Conservation (phyloP, 2,797 vertebrate species). For the Myotis vivesi region DNA sequence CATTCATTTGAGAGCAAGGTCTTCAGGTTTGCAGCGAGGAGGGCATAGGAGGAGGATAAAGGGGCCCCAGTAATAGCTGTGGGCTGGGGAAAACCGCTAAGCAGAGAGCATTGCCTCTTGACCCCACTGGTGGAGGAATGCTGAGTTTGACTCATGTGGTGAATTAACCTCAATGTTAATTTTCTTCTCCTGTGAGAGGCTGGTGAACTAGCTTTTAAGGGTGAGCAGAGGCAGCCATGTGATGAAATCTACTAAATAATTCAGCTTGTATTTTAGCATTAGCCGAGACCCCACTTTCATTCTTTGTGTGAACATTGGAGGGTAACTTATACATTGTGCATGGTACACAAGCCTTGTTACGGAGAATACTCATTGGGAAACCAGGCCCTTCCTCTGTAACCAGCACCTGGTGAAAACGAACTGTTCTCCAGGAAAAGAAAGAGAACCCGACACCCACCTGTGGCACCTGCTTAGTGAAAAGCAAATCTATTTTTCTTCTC, state of each 20-base stretch:
- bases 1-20: not conserved
- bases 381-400: not conserved
- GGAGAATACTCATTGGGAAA: not conserved
- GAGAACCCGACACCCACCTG: not conserved
- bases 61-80: not conserved
- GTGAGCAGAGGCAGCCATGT: not conserved
- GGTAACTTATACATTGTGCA: not conserved
- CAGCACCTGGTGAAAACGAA: not conserved
- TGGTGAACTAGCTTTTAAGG: not conserved
- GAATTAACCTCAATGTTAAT: not conserved
- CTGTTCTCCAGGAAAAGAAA: not conserved
- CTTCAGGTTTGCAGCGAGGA: not conserved
- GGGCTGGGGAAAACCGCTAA: not conserved
- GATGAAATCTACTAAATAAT: slow-evolving; percentile 24
- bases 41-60: not conserved
- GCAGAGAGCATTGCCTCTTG: not conserved
- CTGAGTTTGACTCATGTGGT: not conserved
- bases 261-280: not conserved
- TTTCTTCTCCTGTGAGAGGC: slow-evolving; percentile 14
- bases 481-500: not conserved
- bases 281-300: not conserved
- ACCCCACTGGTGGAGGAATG: not conserved
- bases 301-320: not conserved
- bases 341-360: not conserved
- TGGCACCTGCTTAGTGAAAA: slow-evolving; percentile 23